Evolutionary conservation across 2,113 vertebrate genomes (phyloP).

Genomic region (Pygoscelis adeliae): DNA sequence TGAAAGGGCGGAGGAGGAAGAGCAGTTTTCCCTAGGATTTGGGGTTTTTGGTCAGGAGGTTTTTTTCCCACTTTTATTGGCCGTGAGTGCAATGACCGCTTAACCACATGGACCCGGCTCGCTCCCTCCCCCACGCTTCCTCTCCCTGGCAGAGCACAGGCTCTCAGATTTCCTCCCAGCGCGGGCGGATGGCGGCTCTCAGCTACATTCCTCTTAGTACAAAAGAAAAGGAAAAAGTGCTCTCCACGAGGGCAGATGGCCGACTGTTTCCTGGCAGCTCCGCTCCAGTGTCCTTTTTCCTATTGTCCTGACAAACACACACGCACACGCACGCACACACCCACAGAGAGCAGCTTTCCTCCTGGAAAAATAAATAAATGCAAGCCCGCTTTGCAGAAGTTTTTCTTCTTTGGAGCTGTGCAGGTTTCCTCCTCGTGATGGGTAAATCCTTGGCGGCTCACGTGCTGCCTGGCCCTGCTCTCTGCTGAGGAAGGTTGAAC

Average conservation of each 20-base stretch:
- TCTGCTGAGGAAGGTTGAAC: not conserved
- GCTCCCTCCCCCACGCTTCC: constrained; percentile 51
- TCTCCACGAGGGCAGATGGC: not conserved
- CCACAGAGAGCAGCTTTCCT: not conserved
- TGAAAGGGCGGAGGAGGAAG: not conserved
- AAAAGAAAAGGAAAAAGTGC: constrained; percentile 35
- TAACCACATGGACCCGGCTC: not conserved
- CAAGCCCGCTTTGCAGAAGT: not conserved
- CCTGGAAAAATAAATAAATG: constrained; percentile 34
- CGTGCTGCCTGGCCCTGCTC: not conserved
- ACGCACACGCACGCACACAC: not conserved
- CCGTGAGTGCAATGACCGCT: constrained; percentile 13
- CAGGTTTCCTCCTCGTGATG: not conserved
- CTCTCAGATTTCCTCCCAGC: constrained; percentile 60
- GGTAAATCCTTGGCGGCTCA: not conserved
- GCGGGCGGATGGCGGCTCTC: constrained; percentile 15
- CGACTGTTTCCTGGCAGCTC: constrained; percentile 51
- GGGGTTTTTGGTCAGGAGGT: not conserved
- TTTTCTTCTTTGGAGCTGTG: not conserved
- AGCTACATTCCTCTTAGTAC: constrained; percentile 8
- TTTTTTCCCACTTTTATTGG: not conserved
- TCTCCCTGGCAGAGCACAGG: not conserved
- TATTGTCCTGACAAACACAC: constrained; percentile 14
- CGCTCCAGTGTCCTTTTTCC: not conserved
- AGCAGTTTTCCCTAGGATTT: not conserved